Evolutionary conservation across 2,888 invertebrate species (phyloP).

Genomic region (Amorpha juglandis): DNA sequence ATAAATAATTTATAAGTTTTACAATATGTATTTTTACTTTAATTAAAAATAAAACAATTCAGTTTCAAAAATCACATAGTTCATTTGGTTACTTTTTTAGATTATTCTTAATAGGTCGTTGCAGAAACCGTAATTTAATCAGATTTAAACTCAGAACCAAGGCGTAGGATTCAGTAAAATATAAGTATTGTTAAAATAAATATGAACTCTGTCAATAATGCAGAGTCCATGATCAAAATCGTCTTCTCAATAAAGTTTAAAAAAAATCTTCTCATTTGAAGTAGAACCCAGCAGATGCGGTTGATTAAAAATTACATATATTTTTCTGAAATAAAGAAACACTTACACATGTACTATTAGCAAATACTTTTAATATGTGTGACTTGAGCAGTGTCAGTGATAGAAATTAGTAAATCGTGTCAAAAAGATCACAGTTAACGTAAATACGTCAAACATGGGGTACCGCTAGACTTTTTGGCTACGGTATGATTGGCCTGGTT

Average conservation of each 20-base stretch:
- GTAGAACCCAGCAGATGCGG: conserved; percentile 57
- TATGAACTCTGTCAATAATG: no score
- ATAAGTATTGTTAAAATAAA: not conserved
- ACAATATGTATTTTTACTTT: not conserved
- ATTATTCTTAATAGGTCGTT: not conserved
- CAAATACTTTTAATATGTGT: not conserved
- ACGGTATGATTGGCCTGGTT: no score
- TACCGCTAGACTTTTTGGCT: no score
- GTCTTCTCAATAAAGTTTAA: conserved; percentile 33
- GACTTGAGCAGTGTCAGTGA: not conserved
- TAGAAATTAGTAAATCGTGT: not conserved
- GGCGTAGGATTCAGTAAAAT: not conserved
- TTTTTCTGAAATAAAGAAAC: conserved; percentile 69
- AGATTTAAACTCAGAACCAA: not conserved
- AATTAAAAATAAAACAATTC: not conserved
- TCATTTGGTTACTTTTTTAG: not conserved
- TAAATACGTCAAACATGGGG: conserved; percentile 10
- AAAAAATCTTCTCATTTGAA: conserved; percentile 51
- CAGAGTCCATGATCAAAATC: conserved; percentile 27
- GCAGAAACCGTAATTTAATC: not conserved
- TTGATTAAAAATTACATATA: conserved; percentile 67
- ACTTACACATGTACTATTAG: conserved; percentile 11
- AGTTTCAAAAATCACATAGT: not conserved
- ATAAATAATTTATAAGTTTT: not conserved
- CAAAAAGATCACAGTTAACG: not conserved